Evolutionary conservation across 2,888 invertebrate genomes (phyloP).

Genomic region (Drosophila hawaiiensis): DNA sequence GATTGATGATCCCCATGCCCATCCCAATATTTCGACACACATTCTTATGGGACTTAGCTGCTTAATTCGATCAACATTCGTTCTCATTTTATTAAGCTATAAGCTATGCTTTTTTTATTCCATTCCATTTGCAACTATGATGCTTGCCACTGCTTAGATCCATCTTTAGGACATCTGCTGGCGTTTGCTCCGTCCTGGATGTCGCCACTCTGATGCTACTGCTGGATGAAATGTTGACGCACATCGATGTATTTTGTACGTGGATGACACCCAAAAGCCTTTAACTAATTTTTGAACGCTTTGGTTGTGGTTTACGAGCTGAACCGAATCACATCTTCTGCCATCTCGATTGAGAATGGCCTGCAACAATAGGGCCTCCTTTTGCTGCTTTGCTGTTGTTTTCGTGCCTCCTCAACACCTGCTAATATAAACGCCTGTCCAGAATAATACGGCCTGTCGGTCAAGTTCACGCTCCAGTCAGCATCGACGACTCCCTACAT

Average conservation of each 20-base stretch:
- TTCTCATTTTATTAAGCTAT: conserved; percentile 5
- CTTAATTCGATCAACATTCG: conserved; percentile 19
- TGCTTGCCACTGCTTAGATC: not conserved
- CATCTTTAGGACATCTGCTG: too few species aligned
- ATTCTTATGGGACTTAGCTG: conserved; percentile 5
- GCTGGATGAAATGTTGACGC: not conserved
- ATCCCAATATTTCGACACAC: conserved; percentile 21
- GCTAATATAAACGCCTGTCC: not conserved
- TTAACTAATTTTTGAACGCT: not conserved
- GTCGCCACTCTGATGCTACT: not conserved
- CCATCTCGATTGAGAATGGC: not conserved
- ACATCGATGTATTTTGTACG: not conserved
- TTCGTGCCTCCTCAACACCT: not conserved
- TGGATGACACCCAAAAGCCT: not conserved
- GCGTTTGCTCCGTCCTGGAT: too few species aligned
- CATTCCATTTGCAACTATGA: not conserved
- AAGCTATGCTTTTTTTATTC: conserved; percentile 15
- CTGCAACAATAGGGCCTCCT: too few species aligned
- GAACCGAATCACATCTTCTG: not conserved
- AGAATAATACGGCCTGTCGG: not conserved
- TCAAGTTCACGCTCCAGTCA: not conserved
- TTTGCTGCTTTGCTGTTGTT: not conserved
- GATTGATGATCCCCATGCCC: conserved; percentile 32
- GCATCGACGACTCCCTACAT: not conserved
- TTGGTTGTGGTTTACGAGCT: not conserved